Evolutionary conservation across 2,888 invertebrate genomes (phyloP).

Genomic region (Sphinx pinastri): DNA sequence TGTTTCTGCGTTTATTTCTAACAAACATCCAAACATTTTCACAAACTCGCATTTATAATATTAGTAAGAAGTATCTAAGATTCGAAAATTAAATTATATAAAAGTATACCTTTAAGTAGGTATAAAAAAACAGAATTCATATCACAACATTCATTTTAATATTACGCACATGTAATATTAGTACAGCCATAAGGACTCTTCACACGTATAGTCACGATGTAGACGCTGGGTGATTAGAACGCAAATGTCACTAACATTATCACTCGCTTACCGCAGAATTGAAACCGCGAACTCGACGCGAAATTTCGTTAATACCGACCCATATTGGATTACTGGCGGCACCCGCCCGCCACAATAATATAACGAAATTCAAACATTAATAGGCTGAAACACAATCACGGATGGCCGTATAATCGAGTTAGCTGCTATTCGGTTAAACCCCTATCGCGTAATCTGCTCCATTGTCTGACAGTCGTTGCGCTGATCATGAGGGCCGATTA

Average conservation of each 20-base stretch:
- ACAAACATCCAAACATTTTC: too few relatives aligned
- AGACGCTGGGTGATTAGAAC: slow-evolving; percentile 48
- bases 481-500: slow-evolving; percentile 81
- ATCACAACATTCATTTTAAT: not conserved
- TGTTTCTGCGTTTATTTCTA: too few relatives aligned
- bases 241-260: slow-evolving; percentile 54
- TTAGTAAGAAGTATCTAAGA: too few relatives aligned
- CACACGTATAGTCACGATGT: slow-evolving; percentile 11
- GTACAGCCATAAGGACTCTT: not conserved
- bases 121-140: not conserved
- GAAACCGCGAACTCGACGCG: slow-evolving; percentile 57
- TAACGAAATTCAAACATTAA: slow-evolving; percentile 84
- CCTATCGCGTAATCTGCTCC: slow-evolving; percentile 80
- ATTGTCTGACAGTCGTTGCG: slow-evolving; percentile 77
- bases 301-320: slow-evolving; percentile 72
- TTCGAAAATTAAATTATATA: too few relatives aligned
- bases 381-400: slow-evolving; percentile 82
- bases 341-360: slow-evolving; percentile 75
- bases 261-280: slow-evolving; percentile 46
- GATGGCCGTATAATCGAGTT: slow-evolving; percentile 83
- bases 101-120: too few relatives aligned
- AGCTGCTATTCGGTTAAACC: slow-evolving; percentile 81
- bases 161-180: not conserved
- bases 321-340: slow-evolving; percentile 75
- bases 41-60: too few relatives aligned